Conservation (phyloP, 2,113 vertebrate genomes). For the Megaleporinus macrocephalus region DNA sequence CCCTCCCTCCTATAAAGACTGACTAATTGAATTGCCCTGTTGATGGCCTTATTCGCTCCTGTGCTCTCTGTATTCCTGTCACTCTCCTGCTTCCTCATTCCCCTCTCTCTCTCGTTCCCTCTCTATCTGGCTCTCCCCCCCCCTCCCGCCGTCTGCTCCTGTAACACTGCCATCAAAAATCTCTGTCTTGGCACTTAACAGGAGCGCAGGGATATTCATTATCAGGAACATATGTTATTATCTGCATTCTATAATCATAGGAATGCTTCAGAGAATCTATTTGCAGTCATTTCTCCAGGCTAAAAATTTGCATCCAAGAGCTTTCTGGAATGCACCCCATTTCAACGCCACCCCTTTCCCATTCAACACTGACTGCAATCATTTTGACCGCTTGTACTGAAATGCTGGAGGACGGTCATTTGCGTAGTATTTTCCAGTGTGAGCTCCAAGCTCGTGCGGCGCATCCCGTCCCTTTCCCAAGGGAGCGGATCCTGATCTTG, state of each 20-base stretch:
- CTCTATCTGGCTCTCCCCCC: neutral
- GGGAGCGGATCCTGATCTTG: conserved; percentile 58
- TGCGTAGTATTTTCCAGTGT: conserved; percentile 53
- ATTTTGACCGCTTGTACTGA: neutral
- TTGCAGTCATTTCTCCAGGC: conserved; percentile 17
- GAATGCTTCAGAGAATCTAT: conserved; percentile 27
- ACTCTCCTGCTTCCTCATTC: conserved; percentile 18
- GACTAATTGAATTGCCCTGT: conserved; percentile 57
- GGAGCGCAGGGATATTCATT: conserved; percentile 32
- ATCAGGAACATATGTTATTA: conserved; percentile 48
- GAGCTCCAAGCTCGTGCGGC: conserved; percentile 47
- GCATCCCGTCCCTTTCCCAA: conserved; percentile 43
- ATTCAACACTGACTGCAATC: conserved; percentile 33
- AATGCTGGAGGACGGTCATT: conserved; percentile 36
- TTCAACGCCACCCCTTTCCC: conserved; percentile 17
- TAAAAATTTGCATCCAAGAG: conserved; percentile 15
- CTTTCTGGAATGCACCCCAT: conserved; percentile 5
- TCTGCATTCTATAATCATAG: conserved; percentile 35
- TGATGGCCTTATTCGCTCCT: conserved; percentile 52
- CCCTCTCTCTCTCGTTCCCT: neutral
- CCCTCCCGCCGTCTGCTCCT: conserved; percentile 19
- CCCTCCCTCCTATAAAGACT: conserved; percentile 46
- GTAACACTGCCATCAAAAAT: conserved; percentile 37
- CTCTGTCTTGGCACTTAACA: conserved; percentile 34
- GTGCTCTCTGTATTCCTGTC: conserved; percentile 47